phyloP scores from a whole-genome alignment of 1,140 invertebrate genomes.

The Drosophila aff. region DNA sequence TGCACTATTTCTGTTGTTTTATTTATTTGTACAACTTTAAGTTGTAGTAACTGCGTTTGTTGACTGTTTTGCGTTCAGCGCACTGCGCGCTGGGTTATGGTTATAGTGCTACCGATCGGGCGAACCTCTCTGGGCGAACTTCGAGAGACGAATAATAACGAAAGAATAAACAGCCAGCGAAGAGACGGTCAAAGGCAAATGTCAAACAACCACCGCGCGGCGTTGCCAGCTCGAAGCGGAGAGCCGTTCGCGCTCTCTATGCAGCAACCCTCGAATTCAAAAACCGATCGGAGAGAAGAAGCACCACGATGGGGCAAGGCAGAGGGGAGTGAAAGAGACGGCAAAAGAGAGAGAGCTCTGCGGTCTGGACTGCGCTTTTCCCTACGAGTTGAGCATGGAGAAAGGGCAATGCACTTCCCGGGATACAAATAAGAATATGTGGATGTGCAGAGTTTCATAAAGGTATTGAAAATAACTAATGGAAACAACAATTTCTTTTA shows the following conservation, averaged over 20 bases:
- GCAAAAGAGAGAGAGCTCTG: not conserved
- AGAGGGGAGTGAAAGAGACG: slow-evolving; percentile 25
- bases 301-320: not conserved
- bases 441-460: too few relatives aligned
- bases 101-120: slow-evolving; percentile 32
- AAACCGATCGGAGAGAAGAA: slow-evolving; percentile 43
- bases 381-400: not conserved
- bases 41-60: slow-evolving; percentile 24
- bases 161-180: slow-evolving; percentile 47
- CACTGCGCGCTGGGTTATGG: slow-evolving; percentile 33
- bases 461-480: too few relatives aligned
- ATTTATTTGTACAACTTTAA: slow-evolving; percentile 36
- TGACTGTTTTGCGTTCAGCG: slow-evolving; percentile 36
- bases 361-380: slow-evolving; percentile 36
- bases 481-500: too few relatives aligned
- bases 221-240: slow-evolving; percentile 42
- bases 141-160: slow-evolving; percentile 35
- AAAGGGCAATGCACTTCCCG: slow-evolving; percentile 27
- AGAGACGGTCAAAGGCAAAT: slow-evolving; percentile 55
- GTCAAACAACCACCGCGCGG: slow-evolving; percentile 73
- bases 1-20: slow-evolving; percentile 24
- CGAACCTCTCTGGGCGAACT: slow-evolving; percentile 40
- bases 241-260: slow-evolving; percentile 22
- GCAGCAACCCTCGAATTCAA: slow-evolving; percentile 63
- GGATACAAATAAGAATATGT: too few relatives aligned